Conservation (phyloP, 2,888 invertebrate species). For the Formica aserva region DNA sequence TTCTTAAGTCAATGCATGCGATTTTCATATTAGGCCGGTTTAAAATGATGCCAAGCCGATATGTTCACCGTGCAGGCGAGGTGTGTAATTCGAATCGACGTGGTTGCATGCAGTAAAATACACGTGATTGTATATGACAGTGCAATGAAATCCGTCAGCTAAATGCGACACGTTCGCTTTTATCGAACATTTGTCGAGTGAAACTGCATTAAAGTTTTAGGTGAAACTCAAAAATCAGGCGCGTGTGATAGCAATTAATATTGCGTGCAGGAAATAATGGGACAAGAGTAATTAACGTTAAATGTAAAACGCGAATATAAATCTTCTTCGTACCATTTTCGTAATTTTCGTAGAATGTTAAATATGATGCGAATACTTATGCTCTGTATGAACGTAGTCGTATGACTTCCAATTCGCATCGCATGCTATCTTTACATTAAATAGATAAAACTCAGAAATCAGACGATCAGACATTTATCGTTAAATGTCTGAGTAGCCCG, state of each 20-base stretch:
- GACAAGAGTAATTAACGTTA: conserved; percentile 6
- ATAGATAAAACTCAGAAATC: conserved; percentile 25
- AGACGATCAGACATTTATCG: conserved; percentile 9
- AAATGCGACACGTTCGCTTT: conserved; percentile 32
- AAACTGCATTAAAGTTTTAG: conserved; percentile 1
- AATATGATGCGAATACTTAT: background rate
- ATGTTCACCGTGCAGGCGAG: background rate
- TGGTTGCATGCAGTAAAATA: conserved; percentile 7
- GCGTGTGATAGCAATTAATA: conserved; percentile 19
- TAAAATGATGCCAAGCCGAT: background rate
- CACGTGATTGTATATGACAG: conserved; percentile 4
- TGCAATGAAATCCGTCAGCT: conserved; percentile 22
- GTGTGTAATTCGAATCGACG: conserved; percentile 21
- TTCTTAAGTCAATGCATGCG: background rate
- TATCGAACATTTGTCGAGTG: conserved; percentile 24
- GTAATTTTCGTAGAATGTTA: background rate
- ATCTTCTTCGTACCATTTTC: background rate
- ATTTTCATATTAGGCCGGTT: conserved; percentile 29
- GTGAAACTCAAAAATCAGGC: conserved; percentile 13
- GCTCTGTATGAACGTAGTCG: background rate
- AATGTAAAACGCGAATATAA: conserved; percentile 23
- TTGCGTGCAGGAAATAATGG: conserved; percentile 3
- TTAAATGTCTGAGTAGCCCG: background rate
- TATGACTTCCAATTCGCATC: background rate
- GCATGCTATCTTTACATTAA: background rate